phyloP scores from a whole-genome alignment of 2,113 vertebrate genomes.

The Seriola dumerili region DNA sequence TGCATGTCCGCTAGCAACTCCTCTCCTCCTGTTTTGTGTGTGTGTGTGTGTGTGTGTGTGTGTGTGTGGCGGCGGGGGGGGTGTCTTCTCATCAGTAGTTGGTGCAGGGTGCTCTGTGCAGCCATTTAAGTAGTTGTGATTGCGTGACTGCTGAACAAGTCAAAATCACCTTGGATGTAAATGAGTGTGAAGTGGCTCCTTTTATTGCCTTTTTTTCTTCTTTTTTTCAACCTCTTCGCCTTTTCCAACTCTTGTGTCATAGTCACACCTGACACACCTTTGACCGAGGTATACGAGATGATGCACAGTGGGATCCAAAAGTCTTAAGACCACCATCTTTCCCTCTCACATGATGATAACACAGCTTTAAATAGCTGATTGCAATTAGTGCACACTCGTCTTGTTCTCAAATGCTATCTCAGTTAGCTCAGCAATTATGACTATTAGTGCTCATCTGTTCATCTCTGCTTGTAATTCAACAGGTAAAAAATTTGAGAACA shows the following conservation, averaged over 20 bases:
- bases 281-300: neutral
- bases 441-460: neutral
- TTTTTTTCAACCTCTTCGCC: neutral
- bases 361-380: neutral
- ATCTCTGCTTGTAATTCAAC: constrained; percentile 2
- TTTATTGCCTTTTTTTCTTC: neutral
- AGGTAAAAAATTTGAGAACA: constrained; percentile 99
- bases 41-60: too few species aligned
- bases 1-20: constrained; percentile 70
- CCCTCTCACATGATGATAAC: neutral
- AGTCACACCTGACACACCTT: neutral
- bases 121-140: constrained; percentile 41
- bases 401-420: neutral
- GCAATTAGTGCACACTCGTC: neutral
- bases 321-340: neutral
- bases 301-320: too few species aligned
- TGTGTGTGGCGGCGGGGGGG: neutral
- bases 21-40: neutral
- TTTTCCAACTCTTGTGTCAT: constrained; percentile 13
- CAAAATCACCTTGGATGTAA: constrained; percentile 43
- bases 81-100: constrained; percentile 28
- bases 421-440: neutral
- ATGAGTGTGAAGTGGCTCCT: constrained; percentile 34
- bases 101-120: constrained; percentile 17
- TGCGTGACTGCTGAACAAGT: constrained; percentile 54